Base-by-base conservation (phyloP, 2,888 invertebrate species). In the Cephus nigrinus region DNA sequence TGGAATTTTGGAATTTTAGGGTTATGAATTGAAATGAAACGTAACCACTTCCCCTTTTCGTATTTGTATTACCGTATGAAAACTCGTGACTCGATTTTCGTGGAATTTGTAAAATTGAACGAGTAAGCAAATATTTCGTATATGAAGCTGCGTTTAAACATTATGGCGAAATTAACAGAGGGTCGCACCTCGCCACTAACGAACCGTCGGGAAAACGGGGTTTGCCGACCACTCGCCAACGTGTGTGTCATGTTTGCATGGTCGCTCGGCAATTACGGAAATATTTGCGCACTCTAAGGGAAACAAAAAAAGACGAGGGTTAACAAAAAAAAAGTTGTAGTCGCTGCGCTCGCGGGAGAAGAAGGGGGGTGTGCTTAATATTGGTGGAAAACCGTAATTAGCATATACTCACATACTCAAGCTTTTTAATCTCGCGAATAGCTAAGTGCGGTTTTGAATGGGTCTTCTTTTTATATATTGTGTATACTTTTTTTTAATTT, bases 121-220 rank as follows among this genome's bases (percentile, higher is more conserved):
- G 23, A 23, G 55, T 9, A 55, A 55, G 55, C 55, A 55, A 55
- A 55, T 55, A 9, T 9, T 23, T 55, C 23, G 31, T 31, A 23
- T 31, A 31, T 31, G 31, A 31, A 71, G 32, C 33, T 68, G 74
- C 79, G 83, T 81, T 84, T 84, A 84, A 88, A 87, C 85, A 86
- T 88, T 85, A 81, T 84, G 80, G 79, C 76, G 80, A 82, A 81
- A 84, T 85, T 84, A 85, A 84, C 80, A 84, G 82, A 81, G 82
- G 82, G 83, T 33, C 31, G 71, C 31, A 71, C 33, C 71, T 32
- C 33, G 30, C 32, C 33, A 30, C 71, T 71, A 55, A 55, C 55
- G 55, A 55, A 55, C 23, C 23, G 55, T 55, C 23, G 55, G 55
- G 55, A 55, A 23, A 55, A 55, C 9, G 55, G 55, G 55, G 55